Base-by-base conservation (phyloP, 2,113 vertebrate genomes). In the Pedionomus torquatus region DNA sequence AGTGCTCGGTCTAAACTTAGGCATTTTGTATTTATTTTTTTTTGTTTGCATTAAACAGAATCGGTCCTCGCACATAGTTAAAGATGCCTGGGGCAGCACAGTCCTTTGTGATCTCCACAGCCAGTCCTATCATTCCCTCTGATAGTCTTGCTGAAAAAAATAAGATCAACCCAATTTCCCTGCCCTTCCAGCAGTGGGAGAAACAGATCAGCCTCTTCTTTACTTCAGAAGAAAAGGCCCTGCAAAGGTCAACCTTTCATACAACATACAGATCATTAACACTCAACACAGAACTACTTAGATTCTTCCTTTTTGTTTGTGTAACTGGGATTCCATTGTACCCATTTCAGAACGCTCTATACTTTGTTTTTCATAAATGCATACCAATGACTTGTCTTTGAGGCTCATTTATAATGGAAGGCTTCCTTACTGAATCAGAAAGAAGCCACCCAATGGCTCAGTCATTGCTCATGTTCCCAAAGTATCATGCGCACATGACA, bases 61-160 rank as follows among this genome's bases (percentile, higher is more conserved):
- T 74, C n/a, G 33, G 35, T 66, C 63, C 83, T 96, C 0, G 0
- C 95, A 92, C 90, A 31, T 8, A 72, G 39, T 41, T 65, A 65
- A 87, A 77, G 90, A 37, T 24, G 81, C 89, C 93, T 44, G 87
- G 54, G 77, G 96, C 89, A 4, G 1, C 48, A 13, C 35, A 87
- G 84, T 91, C 94, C 87, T 75, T 30, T 49, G 79, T 77, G 23
- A 94, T 89, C 81, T 90, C 89, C 81, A 89, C 80, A 89, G 92
- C 33, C 12, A 16, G 72, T 39, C 61, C 48, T 10, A 52, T 87
- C 81, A 89, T 91, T 68, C 87, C 80, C 33, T 82, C 46, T 64
- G 87, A 95, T 94, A 84, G 83, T 7, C 61, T 39, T 44, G 55
- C 83, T 87, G 39, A 30, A 91, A 89, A 92, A 92, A 52, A 77